Evolutionary conservation across 2,888 invertebrate genomes (phyloP).

Genomic region (Heliothis peltigera): DNA sequence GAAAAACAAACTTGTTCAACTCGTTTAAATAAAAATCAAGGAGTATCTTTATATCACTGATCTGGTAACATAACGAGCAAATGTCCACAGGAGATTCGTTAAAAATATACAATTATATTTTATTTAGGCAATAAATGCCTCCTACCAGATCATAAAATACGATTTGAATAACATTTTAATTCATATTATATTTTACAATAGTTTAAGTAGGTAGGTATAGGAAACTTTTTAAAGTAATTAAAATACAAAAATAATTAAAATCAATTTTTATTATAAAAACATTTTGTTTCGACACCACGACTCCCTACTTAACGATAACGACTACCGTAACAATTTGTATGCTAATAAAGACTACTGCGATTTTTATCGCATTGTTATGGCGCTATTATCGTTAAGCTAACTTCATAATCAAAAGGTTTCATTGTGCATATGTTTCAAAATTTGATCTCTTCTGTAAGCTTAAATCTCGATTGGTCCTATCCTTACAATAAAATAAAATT

Average conservation of each 20-base stretch:
- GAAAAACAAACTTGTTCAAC: conserved; percentile 41
- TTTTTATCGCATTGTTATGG: conserved; percentile 42
- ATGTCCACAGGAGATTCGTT: conserved; percentile 29
- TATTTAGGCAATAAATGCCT: conserved; percentile 47
- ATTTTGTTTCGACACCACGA: conserved; percentile 12
- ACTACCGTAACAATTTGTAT: conserved; percentile 45
- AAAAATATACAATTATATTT: conserved; percentile 42
- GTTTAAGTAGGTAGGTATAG: conserved; percentile 43
- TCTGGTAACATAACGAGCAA: conserved; percentile 39
- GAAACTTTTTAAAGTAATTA: conserved; percentile 35
- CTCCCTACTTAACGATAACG: conserved; percentile 1
- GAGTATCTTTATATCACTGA: conserved; percentile 23
- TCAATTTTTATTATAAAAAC: conserved; percentile 12
- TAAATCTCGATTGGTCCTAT: too few species aligned
- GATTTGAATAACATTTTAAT: conserved; percentile 57
- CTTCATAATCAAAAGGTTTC: conserved; percentile 24
- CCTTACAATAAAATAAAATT: too few species aligned
- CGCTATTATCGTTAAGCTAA: conserved; percentile 33
- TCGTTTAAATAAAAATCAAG: conserved; percentile 36
- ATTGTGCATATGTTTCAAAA: not conserved
- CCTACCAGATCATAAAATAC: conserved; percentile 48
- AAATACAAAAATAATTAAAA: conserved; percentile 37
- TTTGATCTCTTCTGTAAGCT: too few species aligned
- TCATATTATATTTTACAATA: conserved; percentile 53
- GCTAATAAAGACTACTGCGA: conserved; percentile 46